phyloP scores from a whole-genome alignment of 2,888 invertebrate genomes.

The Empis livida region DNA sequence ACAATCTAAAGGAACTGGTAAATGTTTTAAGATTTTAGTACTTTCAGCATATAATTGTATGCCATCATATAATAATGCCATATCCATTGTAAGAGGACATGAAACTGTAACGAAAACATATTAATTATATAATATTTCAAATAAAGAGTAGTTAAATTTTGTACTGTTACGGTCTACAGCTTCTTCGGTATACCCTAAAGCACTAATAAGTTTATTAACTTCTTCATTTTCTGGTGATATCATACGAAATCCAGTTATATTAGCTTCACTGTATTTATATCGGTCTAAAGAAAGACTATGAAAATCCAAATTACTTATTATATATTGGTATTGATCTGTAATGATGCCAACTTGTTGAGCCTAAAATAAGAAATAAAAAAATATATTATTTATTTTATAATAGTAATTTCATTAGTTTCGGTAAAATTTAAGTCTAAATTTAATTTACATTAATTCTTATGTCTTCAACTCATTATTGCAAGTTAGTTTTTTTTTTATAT shows the following conservation, averaged over 20 bases:
- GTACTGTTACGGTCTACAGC: slow-evolving; percentile 2
- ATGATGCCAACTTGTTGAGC: slow-evolving; percentile 79
- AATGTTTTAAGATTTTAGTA: slow-evolving; percentile 46
- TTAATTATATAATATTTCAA: too few species aligned
- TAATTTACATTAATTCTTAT: too few species aligned
- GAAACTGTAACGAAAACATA: slow-evolving; percentile 19
- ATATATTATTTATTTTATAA: too few species aligned
- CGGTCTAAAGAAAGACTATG: slow-evolving; percentile 67
- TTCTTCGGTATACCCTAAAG: neutral
- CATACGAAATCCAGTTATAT: slow-evolving; percentile 61
- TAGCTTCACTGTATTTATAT: slow-evolving; percentile 66
- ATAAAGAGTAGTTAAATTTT: too few species aligned
- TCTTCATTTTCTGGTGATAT: slow-evolving; percentile 44
- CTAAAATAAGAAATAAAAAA: slow-evolving; percentile 35
- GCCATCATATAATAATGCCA: slow-evolving; percentile 75
- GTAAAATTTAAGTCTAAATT: too few species aligned
- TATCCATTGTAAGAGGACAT: slow-evolving; percentile 42
- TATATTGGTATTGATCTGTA: slow-evolving; percentile 62
- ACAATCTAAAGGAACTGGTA: slow-evolving; percentile 44
- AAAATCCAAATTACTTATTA: slow-evolving; percentile 70
- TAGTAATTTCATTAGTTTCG: too few species aligned
- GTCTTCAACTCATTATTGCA: too few species aligned
- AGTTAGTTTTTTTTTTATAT: too few species aligned
- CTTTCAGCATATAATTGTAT: slow-evolving; percentile 68
- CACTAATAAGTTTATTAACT: slow-evolving; percentile 38